Conservation (phyloP, 2,797 vertebrate genomes). For the Typhlichthys eigenmanni region DNA sequence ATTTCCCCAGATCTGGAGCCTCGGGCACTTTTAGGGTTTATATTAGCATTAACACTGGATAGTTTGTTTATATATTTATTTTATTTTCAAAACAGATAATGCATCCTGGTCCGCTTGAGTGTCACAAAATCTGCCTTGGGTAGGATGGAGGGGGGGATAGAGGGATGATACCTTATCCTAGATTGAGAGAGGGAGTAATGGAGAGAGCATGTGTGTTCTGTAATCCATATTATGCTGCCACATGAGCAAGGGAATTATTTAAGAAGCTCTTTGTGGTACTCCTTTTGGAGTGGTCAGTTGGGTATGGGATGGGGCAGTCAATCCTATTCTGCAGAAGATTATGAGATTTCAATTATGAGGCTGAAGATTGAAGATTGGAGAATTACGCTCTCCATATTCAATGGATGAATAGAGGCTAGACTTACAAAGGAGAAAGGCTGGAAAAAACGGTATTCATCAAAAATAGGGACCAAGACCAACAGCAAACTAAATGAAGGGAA, state of each 20-base stretch:
- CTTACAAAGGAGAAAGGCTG: constrained; percentile 15
- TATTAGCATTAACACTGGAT: constrained; percentile 71
- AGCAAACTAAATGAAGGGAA: no score
- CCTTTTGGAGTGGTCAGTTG: constrained; percentile 52
- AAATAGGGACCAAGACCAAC: not conserved
- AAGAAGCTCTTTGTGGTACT: constrained; percentile 72
- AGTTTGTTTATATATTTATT: constrained; percentile 73
- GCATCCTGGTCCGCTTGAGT: constrained; percentile 65
- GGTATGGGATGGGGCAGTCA: constrained; percentile 42
- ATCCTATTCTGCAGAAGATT: constrained; percentile 59
- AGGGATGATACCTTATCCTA: constrained; percentile 65
- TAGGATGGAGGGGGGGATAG: constrained; percentile 36
- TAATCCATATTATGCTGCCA: constrained; percentile 73
- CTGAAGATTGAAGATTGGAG: constrained; percentile 61
- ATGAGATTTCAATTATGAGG: constrained; percentile 73
- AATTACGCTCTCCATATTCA: constrained; percentile 51
- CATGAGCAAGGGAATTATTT: constrained; percentile 69
- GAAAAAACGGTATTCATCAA: not conserved
- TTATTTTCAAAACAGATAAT: constrained; percentile 74
- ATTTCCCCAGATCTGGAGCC: constrained; percentile 74
- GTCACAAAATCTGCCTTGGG: constrained; percentile 73
- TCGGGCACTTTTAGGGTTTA: constrained; percentile 73
- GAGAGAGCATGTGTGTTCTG: constrained; percentile 21
- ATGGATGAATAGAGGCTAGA: constrained; percentile 30
- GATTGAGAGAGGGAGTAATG: constrained; percentile 50